A percentile compares a stretch with the other conserved stretches of the same genome.
phyloP scores from a whole-genome alignment of 1,140 invertebrate species.

The Aphelinus certus region DNA sequence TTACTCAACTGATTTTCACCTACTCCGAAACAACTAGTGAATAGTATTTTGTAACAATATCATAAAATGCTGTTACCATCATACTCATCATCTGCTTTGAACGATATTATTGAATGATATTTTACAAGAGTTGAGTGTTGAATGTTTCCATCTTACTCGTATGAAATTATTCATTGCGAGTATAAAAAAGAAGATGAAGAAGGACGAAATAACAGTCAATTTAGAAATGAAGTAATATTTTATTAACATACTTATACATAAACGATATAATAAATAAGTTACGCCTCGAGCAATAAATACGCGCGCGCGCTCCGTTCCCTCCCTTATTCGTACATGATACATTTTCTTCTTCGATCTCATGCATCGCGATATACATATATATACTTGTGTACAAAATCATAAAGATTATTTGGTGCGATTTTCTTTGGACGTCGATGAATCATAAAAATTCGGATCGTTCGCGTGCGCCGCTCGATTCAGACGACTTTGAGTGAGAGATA shows the following conservation, averaged over 20 bases:
- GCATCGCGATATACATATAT: background rate
- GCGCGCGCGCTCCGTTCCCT: background rate
- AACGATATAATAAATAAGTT: slow-evolving; percentile 6
- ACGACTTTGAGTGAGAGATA: no score
- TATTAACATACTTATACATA: slow-evolving; percentile 7
- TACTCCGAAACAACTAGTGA: no score
- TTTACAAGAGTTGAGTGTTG: no score
- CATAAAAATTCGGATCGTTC: background rate
- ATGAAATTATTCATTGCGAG: no score
- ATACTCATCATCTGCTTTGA: no score
- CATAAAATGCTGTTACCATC: background rate
- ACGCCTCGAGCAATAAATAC: background rate
- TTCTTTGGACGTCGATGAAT: slow-evolving; percentile 29
- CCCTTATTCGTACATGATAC: background rate
- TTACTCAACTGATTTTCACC: no score
- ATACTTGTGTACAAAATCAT: background rate
- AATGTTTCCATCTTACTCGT: no score
- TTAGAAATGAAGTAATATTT: slow-evolving; percentile 1
- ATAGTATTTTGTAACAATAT: background rate
- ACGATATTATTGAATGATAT: no score
- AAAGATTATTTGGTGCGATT: slow-evolving; percentile 34
- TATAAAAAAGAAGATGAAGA: no score
- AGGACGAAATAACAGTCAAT: no score
- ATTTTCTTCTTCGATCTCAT: background rate
- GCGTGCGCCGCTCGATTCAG: background rate